These are phyloP conservation scores for Micoletzkya japonica DNA, from an alignment of 2,888 invertebrate genomes.

Conservation along the genomic window DNA sequence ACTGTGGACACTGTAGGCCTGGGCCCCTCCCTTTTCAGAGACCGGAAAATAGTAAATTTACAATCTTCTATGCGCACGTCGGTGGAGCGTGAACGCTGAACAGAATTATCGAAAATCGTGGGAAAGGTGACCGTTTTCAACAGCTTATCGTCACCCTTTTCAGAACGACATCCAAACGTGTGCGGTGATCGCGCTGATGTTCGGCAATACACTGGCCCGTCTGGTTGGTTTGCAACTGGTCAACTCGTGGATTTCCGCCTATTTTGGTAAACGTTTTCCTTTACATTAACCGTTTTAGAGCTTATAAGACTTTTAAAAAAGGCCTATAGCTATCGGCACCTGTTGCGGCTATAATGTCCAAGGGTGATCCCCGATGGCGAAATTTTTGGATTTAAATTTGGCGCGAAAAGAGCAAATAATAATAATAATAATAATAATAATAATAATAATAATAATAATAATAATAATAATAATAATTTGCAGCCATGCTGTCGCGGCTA, in stretches of 20 bases:
- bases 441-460: not conserved
- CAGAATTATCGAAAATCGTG: not conserved
- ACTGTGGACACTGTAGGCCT: not conserved
- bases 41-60: too few species aligned
- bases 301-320: too few species aligned
- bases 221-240: slow-evolving; percentile 36
- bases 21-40: too few species aligned
- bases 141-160: not conserved
- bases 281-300: too few species aligned
- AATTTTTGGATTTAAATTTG: too few species aligned
- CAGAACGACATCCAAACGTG: slow-evolving; percentile 47
- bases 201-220: slow-evolving; percentile 36
- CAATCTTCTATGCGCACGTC: too few species aligned
- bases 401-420: too few species aligned
- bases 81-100: not conserved
- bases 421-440: too few species aligned
- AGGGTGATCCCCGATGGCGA: too few species aligned
- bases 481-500: slow-evolving; percentile 44
- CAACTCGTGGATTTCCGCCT: slow-evolving; percentile 40
- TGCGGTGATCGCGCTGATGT: slow-evolving; percentile 38
- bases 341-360: too few species aligned
- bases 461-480: not conserved
- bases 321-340: too few species aligned
- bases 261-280: too few species aligned
- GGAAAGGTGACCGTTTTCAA: not conserved